Conservation (phyloP, 2,113 vertebrate genomes). For the Phalacrocorax carbo region DNA sequence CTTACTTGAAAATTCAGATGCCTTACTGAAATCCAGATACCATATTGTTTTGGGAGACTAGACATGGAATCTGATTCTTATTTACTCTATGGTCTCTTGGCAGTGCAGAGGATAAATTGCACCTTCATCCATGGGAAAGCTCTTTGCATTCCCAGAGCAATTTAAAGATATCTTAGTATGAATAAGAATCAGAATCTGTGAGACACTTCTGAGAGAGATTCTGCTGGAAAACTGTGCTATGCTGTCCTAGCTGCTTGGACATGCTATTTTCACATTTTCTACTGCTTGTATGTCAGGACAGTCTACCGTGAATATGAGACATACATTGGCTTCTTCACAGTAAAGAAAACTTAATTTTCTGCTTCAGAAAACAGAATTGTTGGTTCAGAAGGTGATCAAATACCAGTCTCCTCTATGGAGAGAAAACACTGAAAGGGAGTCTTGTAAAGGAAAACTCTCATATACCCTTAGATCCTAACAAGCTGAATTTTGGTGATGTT, state of each 20-base stretch:
- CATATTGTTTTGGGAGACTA: not conserved
- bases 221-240: not conserved
- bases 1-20: not conserved
- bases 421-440: not conserved
- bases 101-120: not conserved
- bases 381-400: slow-evolving; percentile 31
- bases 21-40: not conserved
- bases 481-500: not conserved
- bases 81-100: not conserved
- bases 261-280: not conserved
- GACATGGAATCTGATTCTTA: not conserved
- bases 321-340: not conserved
- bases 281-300: not conserved
- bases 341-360: slow-evolving; percentile 57
- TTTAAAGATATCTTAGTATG: not conserved
- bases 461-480: not conserved
- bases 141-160: not conserved
- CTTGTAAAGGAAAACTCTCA: not conserved
- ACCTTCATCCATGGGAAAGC: not conserved
- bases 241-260: not conserved
- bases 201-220: not conserved
- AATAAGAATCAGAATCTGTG: not conserved
- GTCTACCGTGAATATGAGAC: not conserved
- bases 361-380: slow-evolving; percentile 51
- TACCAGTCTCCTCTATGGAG: not conserved